Evolutionary conservation across 2,113 vertebrate genomes (phyloP), one percentile per base, ranked within the genome.

Genomic region (Seriola aureovittata): DNA sequence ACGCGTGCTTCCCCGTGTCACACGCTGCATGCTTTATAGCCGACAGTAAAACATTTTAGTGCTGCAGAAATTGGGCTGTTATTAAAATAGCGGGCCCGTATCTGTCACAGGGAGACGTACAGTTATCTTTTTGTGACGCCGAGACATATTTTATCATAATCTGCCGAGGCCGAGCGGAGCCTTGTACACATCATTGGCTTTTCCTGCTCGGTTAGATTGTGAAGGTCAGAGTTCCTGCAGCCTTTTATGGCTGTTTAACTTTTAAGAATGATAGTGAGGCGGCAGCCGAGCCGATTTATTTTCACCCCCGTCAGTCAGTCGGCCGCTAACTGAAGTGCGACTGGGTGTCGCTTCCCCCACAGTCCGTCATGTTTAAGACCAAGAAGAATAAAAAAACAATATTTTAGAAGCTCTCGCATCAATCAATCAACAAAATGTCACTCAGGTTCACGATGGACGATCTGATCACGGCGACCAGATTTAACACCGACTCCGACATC

Each of bases 101-200:
- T 96, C 93, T 96, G 96, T 96, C 96, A 96, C 77, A 7, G 91
- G 93, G 95, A 96, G 96, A 96, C 93, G 93, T 93, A 95, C 93
- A 86, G 94, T 95, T 96, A 94, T 96, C 96, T 96, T 96, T 95
- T 93, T 13, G 91, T 88, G 80, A 92, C 93, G 81, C 93, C 11
- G 93, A 94, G 95, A 93, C 95, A 95, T 97, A 96, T 97, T 99
- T 98, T 95, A 97, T 97, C 97, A 96, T 97, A 96, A 97, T 97
- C 96, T 96, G 96, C 93, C 74, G 90, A 81, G 92, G 94, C 92
- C 93, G 91, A 96, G 96, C 94, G 94, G 96, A 96, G 95, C 96
- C 96, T 96, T 95, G 95, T 96, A 97, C 97, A 98, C 97, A 97
- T 97, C 97, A 97, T 97, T 97, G 97, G 95, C 94, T 97, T 96